Percentiles rank a stretch among this genome's conserved stretches.
These are phyloP conservation scores for Microplitis demolitor DNA, from an alignment of 1,140 invertebrate species.

Conservation along the genomic window DNA sequence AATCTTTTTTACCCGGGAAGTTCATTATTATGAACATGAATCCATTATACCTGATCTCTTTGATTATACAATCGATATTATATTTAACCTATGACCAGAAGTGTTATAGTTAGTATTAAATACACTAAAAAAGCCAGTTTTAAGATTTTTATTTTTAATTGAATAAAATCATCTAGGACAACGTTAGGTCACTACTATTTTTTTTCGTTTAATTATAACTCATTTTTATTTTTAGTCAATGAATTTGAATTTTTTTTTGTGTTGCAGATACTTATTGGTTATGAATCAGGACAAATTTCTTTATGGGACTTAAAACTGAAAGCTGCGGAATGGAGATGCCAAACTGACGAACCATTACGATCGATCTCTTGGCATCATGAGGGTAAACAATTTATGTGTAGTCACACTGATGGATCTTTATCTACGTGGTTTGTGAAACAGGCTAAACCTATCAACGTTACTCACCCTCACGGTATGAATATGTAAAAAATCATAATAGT, in stretches of 20 bases:
- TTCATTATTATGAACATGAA: no score
- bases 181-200: neutral
- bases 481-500: no score
- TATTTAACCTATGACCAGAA: no score
- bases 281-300: slow-evolving; percentile 91
- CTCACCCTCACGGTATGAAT: slow-evolving; percentile 85
- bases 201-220: neutral
- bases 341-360: slow-evolving; percentile 78
- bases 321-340: slow-evolving; percentile 80
- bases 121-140: no score
- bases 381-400: slow-evolving; percentile 97
- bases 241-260: neutral
- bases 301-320: slow-evolving; percentile 93
- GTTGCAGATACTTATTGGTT: slow-evolving; percentile 91
- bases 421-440: slow-evolving; percentile 87
- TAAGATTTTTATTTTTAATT: neutral
- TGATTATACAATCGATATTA: no score
- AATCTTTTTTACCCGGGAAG: no score
- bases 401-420: slow-evolving; percentile 92
- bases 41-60: no score
- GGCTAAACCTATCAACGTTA: slow-evolving; percentile 78
- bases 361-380: slow-evolving; percentile 96
- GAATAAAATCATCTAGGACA: neutral
- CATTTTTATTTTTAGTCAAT: neutral
- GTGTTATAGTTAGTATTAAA: no score